Evolutionary conservation across 2,797 vertebrate genomes (phyloP).

Genomic region (Gadopsis bispinosus): DNA sequence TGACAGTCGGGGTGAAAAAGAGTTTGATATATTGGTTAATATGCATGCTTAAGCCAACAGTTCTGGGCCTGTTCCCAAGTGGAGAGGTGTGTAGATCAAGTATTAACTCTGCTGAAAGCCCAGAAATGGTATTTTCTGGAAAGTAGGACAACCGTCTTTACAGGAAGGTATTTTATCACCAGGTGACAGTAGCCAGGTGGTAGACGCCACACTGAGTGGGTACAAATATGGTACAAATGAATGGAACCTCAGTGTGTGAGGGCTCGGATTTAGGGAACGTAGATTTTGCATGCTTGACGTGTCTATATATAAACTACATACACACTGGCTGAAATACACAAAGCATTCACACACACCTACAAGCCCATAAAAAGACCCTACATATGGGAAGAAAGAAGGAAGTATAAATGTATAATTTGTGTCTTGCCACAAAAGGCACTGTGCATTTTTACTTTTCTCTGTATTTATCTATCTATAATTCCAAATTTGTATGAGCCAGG

Average conservation of each 20-base stretch:
- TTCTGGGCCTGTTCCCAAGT: conserved; percentile 56
- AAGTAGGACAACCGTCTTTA: conserved; percentile 72
- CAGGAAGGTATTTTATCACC: conserved; percentile 71
- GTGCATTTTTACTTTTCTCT: not conserved
- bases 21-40: conserved; percentile 77
- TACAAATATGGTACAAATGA: conserved; percentile 57
- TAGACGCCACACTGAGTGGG: conserved; percentile 60
- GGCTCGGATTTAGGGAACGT: conserved; percentile 37
- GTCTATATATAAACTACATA: conserved; percentile 27
- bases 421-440: not conserved
- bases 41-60: conserved; percentile 66
- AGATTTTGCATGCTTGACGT: not conserved
- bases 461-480: not conserved
- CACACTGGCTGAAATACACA: conserved; percentile 7
- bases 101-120: conserved; percentile 64
- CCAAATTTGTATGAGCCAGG: not conserved
- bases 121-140: conserved; percentile 52
- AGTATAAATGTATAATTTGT: conserved; percentile 27
- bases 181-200: conserved; percentile 66
- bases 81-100: conserved; percentile 59
- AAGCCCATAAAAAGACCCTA: not conserved
- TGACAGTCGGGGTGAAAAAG: conserved; percentile 57
- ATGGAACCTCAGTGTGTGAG: conserved; percentile 42
- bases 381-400: not conserved
- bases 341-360: conserved; percentile 11